phyloP scores from a whole-genome alignment of 2,888 invertebrate species.

The Bruchidius siliquastri region DNA sequence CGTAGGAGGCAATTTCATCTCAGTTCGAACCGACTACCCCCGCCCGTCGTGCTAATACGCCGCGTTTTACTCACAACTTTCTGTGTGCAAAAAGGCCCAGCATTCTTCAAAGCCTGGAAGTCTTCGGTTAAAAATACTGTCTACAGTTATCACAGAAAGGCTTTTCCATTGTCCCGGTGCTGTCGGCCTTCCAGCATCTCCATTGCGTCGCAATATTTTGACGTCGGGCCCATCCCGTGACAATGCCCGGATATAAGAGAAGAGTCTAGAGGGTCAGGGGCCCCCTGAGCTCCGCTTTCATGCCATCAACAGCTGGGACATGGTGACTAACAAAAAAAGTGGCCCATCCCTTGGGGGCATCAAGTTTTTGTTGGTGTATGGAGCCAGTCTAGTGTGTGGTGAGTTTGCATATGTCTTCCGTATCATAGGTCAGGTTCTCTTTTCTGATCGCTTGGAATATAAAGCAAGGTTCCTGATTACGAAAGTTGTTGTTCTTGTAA shows the following conservation, averaged over 20 bases:
- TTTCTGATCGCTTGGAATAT: too few species aligned
- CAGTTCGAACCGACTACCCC: not conserved
- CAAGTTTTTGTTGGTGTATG: conserved; percentile 11
- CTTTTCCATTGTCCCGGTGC: not conserved
- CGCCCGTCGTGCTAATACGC: not conserved
- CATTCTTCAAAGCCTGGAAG: not conserved
- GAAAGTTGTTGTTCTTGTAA: too few species aligned
- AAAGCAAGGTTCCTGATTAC: too few species aligned
- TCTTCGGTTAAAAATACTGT: not conserved
- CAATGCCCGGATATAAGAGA: conserved; percentile 44
- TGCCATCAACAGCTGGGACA: conserved; percentile 8
- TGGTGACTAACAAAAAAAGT: conserved; percentile 10
- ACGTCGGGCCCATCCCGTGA: conserved; percentile 1
- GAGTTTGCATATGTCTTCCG: conserved; percentile 6
- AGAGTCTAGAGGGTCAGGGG: conserved; percentile 35
- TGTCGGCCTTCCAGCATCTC: not conserved
- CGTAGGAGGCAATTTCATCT: conserved; percentile 1
- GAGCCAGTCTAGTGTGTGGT: conserved; percentile 15
- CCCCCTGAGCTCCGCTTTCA: conserved; percentile 7
- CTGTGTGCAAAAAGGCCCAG: not conserved
- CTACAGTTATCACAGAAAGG: not conserved
- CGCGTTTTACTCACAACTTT: not conserved
- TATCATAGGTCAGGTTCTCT: not conserved
- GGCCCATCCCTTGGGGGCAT: conserved; percentile 10
- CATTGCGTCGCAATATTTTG: not conserved